phyloP scores from a whole-genome alignment of 2,888 invertebrate species.

The Pseudoips prasinana region DNA sequence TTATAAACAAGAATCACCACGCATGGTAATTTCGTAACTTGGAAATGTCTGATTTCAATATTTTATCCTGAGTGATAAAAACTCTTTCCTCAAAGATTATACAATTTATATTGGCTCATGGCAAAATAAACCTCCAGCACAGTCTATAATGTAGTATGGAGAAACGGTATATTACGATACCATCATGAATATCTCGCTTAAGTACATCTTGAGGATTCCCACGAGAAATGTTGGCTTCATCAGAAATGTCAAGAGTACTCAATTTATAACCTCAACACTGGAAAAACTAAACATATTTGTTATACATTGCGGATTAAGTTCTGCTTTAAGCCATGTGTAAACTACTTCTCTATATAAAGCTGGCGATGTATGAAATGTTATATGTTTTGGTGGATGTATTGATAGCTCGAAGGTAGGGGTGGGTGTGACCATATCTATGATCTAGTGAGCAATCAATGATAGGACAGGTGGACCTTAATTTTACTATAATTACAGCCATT shows the following conservation, averaged over 20 bases:
- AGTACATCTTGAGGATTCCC: constrained; percentile 10
- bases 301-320: constrained; percentile 9
- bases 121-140: too few relatives aligned
- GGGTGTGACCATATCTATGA: constrained; percentile 21
- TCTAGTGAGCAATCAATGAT: constrained; percentile 20
- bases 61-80: too few relatives aligned
- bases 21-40: too few relatives aligned
- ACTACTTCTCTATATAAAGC: background rate
- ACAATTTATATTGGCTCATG: too few relatives aligned
- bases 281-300: background rate
- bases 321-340: too few relatives aligned
- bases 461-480: constrained; percentile 7
- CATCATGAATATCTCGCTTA: constrained; percentile 7
- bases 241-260: constrained; percentile 20
- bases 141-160: too few relatives aligned
- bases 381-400: background rate
- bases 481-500: constrained; percentile 6
- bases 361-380: constrained; percentile 3
- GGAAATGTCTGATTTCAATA: too few relatives aligned
- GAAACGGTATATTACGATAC: too few relatives aligned
- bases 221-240: constrained; percentile 17
- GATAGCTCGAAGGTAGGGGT: constrained; percentile 1
- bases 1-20: too few relatives aligned
- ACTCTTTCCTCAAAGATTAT: too few relatives aligned
- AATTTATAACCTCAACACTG: constrained; percentile 12